A percentile compares a stretch with the other conserved stretches of the same genome.
Conservation (phyloP, 2,113 vertebrate genomes). For the Alexandromys fortis region DNA sequence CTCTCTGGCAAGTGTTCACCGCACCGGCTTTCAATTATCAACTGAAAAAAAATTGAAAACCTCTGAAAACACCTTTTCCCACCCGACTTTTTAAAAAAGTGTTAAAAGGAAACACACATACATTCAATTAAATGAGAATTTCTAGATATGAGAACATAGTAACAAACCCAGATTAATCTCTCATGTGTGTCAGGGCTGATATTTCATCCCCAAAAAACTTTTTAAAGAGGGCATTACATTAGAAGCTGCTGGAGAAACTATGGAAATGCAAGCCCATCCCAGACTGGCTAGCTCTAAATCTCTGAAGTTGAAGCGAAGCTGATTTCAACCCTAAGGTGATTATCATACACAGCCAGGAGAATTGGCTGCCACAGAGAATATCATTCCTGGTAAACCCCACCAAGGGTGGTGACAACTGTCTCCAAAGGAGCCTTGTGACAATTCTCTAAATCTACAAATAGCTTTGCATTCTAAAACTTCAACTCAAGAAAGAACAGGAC, state of each 20-base stretch:
- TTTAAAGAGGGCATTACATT: background rate
- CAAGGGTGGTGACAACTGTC: background rate
- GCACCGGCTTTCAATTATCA: background rate
- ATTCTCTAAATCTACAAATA: background rate
- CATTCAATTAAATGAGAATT: background rate
- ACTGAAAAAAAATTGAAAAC: background rate
- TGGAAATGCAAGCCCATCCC: background rate
- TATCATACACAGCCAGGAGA: background rate
- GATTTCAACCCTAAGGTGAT: background rate
- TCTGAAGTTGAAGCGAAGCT: background rate
- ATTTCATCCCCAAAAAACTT: background rate
- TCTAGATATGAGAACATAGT: background rate
- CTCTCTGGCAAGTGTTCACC: background rate
- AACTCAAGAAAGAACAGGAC: background rate
- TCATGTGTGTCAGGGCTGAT: background rate
- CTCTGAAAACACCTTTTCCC: background rate
- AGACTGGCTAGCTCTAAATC: background rate
- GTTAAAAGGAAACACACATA: background rate
- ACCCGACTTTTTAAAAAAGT: background rate
- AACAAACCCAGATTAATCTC: background rate
- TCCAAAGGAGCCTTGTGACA: background rate
- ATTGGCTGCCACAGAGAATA: background rate
- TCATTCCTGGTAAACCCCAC: background rate
- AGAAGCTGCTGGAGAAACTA: background rate
- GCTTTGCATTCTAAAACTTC: conserved; percentile 3